Conservation (phyloP, 2,888 invertebrate genomes). For the Melikaiella ostensackeni region DNA sequence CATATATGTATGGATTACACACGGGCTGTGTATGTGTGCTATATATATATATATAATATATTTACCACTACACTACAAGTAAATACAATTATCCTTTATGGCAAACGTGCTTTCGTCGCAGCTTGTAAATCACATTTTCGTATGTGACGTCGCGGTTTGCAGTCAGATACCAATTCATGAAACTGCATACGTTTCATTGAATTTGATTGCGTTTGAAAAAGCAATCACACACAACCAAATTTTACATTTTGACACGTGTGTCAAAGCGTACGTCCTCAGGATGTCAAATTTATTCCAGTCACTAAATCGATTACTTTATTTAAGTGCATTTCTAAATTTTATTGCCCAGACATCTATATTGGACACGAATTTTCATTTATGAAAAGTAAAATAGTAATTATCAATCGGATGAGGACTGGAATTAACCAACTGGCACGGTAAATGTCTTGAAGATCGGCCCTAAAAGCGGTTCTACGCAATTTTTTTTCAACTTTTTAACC, state of each 20-base stretch:
- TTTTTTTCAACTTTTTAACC: no score
- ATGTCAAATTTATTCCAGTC: not conserved
- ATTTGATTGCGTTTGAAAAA: constrained; percentile 27
- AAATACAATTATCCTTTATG: constrained; percentile 39
- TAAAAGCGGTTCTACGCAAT: no score
- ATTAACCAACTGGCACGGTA: no score
- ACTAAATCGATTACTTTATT: not conserved
- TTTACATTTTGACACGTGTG: not conserved
- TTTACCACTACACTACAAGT: not conserved
- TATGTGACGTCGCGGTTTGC: constrained; percentile 34
- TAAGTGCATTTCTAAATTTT: not conserved
- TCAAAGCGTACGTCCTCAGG: not conserved
- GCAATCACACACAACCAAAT: not conserved
- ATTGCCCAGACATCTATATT: no score
- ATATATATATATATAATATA: no score
- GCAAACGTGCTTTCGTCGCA: constrained; percentile 38
- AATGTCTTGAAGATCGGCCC: no score
- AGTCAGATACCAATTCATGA: constrained; percentile 20
- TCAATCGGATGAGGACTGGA: no score
- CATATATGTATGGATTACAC: not conserved
- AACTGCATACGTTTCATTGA: constrained; percentile 33
- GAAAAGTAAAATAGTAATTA: rapidly evolving
- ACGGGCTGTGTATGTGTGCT: not conserved
- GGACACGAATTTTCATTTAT: no score
- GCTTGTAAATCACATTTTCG: constrained; percentile 29